Base-by-base conservation (phyloP, 2,888 invertebrate genomes). In the Cheilosia scutellata region DNA sequence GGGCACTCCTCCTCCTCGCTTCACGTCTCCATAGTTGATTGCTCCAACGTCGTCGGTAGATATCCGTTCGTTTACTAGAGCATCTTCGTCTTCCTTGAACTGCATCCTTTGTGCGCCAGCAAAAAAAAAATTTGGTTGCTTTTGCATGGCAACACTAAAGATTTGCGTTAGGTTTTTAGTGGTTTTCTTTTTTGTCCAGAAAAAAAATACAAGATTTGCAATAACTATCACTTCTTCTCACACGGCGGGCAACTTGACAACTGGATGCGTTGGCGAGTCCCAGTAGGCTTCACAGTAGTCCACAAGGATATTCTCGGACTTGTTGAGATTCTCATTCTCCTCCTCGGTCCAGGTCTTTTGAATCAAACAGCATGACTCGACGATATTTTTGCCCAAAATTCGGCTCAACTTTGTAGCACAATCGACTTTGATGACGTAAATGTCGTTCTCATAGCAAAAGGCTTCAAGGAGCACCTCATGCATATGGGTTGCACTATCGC, bases 401-500 rank as follows among this genome's bases (percentile, higher is more conserved):
- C 92, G 90, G 87, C 92, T 92, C 53, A 93, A 87, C 89, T 93
- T 94, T 88, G 93, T 92, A 57, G 93, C 92, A 83, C 93, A 93
- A 88, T 94, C 94, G 60, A 94, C 95, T 93, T 96, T 95, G 87
- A 96, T 94, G 68, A 96, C 95, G 89, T 95, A 95, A 89, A 96
- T 96, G 88, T 95, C 96, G 87, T 96, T 96, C 91, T 96, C 96
- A 47, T 94, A 95, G 91, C 96, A 96, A 91, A 96, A 96, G 0
- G 96, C 96, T 89, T 96, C 96, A 40, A 96, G 92, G 0, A 96
- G 93, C 5, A 96, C 96, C 90, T 95, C 95, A 89, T 96, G 96
- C 94, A 96, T 96, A 90, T 96, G 96, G 6, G 95, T 95, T 5
- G 96, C 95, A 33, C 96, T 95, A 91, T 96, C 96, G 4, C 95